Conservation (phyloP, 2,888 invertebrate species). For the Pseudanteris insignis region DNA sequence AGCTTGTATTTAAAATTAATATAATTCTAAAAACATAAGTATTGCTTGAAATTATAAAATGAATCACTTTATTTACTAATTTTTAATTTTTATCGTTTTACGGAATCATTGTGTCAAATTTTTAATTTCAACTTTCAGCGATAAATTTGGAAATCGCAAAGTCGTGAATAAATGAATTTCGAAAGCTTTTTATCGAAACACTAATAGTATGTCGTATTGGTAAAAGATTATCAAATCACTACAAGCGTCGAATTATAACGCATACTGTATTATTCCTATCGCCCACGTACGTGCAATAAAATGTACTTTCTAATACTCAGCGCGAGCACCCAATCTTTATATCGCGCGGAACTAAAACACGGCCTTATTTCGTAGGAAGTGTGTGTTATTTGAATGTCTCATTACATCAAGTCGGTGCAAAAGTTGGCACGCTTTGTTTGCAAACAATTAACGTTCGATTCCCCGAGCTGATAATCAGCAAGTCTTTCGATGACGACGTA, state of each 20-base stretch:
- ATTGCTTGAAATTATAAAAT: too few species aligned
- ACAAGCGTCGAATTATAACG: slow-evolving; percentile 20
- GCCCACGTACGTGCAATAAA: slow-evolving; percentile 40
- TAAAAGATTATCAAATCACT: too few species aligned
- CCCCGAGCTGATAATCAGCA: background rate
- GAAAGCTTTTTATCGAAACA: too few species aligned
- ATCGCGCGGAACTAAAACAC: slow-evolving; percentile 42
- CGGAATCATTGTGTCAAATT: too few species aligned
- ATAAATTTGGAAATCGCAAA: too few species aligned
- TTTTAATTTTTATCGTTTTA: too few species aligned
- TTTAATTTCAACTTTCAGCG: too few species aligned
- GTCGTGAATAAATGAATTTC: too few species aligned
- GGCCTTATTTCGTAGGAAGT: slow-evolving; percentile 42
- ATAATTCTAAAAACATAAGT: too few species aligned
- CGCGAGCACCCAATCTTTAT: slow-evolving; percentile 37
- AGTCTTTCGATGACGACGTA: slow-evolving; percentile 13
- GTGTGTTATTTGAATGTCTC: slow-evolving; percentile 38
- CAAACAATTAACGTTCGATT: slow-evolving; percentile 25
- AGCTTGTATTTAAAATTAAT: too few species aligned
- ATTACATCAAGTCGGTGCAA: slow-evolving; percentile 9
- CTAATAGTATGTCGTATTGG: too few species aligned
- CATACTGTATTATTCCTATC: slow-evolving; percentile 39
- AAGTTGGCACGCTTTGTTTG: slow-evolving; percentile 8
- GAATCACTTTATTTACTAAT: too few species aligned
- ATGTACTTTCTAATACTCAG: slow-evolving; percentile 42